Base-by-base conservation (phyloP, 2,797 vertebrate species). In the Fratercula arctica region DNA sequence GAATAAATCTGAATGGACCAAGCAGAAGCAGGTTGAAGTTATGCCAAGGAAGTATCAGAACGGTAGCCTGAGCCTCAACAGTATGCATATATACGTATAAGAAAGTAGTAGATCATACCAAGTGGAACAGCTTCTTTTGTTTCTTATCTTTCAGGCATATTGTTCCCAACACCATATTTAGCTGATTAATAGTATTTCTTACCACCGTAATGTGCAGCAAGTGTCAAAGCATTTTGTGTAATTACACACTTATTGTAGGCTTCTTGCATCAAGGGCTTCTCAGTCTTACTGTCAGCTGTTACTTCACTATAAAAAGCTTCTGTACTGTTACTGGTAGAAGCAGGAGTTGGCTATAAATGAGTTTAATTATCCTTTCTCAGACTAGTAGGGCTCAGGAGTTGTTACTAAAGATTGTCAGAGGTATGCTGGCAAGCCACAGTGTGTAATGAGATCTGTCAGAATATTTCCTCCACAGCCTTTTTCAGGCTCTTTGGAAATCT, bases 381-480 rank as follows among this genome's bases (percentile, higher is more conserved):
- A 70, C 63, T 82, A 53, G 80, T 82, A 75, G 37, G 50, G 92
- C 61, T 91, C 51, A 59, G 72, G 59, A 89, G n/a, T 35, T 95
- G 90, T 93, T 95, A 76, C 80, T 94, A 66, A 90, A 91, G 45
- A 95, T 54, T 94, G 70, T 90, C 81, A 87, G 78, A 94, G 35
- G 48, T 89, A 73, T 56, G 67, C 53, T 95, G 93, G 86, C 78
- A 95, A 92, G 70, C 16, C 56, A 37, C 39, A 39, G 14, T n/a
- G 56, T 92, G 33, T 90, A 96, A 76, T 57, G 26, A 94, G 88
- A 95, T 70, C 89, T 94, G 80, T 90, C 90, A 89, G 92, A 94
- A 20, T 63, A 79, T 73, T 91, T 96, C 70, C 63, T 68, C 31
- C 33, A 54, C 50, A 76, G 53, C 20, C 31, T 74, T 94, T 95